Evolutionary conservation across 2,113 vertebrate genomes (phyloP), one percentile per base, ranked within the genome.

Genomic region (Naja naja): DNA sequence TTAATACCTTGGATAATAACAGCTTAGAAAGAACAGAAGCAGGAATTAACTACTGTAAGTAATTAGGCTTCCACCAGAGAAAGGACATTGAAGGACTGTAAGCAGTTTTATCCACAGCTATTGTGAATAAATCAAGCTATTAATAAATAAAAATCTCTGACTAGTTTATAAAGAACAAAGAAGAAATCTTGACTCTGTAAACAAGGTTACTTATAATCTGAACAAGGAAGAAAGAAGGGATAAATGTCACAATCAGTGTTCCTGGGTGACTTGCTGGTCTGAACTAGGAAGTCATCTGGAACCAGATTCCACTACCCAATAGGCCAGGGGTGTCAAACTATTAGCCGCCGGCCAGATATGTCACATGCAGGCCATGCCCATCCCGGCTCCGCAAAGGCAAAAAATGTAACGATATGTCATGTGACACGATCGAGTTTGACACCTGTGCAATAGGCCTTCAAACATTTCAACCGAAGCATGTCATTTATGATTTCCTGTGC

Each of bases 321-420:
- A 90, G 60, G 10, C 6, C 56, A 58, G 2, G 2, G 56, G 23
- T 25, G 8, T 58, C 56, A 58, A 58, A 25, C 56, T 25, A 8
- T 23, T 3, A 6, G 56, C 56, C 2, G 0, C 0, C 1, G 8
- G 56, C 23, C 23, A 1, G 23, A 58, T 27, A 7, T 2, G 56
- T 58, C 56, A 58, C 56, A 9, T 10, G 23, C 23, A 25, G 23
- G 56, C 56, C 8, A 58, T 5, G 0, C 23, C 56, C 8, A 25
- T 2, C 23, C 23, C 0, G 0, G 1, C 23, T 25, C 7, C 23
- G 0, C 23, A 58, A 58, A 58, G 23, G 23, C 23, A 58, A 58
- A 58, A 58, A 25, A 22, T 6, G 55, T 56, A 20, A 22, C 0
- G 2, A 25, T 25, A 58, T 0, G 22, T 56, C 7, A 23, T 22